A percentile compares a stretch with the other conserved stretches of the same genome.
Conservation (phyloP, 2,797 vertebrate genomes). For the Oophaga sylvatica region DNA sequence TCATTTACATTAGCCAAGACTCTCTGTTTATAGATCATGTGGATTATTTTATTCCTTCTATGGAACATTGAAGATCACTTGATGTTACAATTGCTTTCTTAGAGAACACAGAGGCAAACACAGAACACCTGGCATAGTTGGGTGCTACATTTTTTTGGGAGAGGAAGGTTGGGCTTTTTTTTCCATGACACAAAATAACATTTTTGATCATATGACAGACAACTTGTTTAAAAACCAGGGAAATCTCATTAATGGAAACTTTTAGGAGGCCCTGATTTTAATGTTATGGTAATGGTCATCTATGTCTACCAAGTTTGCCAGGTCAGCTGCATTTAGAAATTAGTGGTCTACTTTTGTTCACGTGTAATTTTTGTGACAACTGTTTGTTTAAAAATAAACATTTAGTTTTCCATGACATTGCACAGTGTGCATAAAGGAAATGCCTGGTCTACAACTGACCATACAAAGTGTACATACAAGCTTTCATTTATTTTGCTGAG, state of each 20-base stretch:
- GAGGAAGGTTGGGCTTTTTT: too few relatives aligned
- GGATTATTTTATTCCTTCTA: too few relatives aligned
- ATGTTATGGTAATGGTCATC: not conserved
- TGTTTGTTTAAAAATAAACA: not conserved
- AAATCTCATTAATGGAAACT: too few relatives aligned
- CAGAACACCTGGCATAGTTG: not conserved
- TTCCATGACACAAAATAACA: too few relatives aligned
- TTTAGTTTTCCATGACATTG: constrained; percentile 32
- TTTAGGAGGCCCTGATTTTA: not conserved
- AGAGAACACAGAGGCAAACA: too few relatives aligned
- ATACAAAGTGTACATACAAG: not conserved
- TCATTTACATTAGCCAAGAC: too few relatives aligned
- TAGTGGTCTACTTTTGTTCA: not conserved
- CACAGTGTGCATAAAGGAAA: not conserved
- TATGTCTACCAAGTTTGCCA: not conserved
- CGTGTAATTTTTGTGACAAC: not conserved
- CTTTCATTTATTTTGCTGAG: constrained; percentile 23
- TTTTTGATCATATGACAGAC: too few relatives aligned
- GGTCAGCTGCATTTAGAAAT: not conserved
- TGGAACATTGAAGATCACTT: too few relatives aligned
- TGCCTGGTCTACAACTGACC: not conserved
- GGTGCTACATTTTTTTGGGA: not conserved
- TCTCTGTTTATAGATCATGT: too few relatives aligned
- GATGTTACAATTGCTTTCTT: too few relatives aligned
- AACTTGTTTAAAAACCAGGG: too few relatives aligned